These are phyloP conservation scores for Plumapathes pennacea DNA, from an alignment of 92 coral and sea anemone species.

Conservation along the genomic window DNA sequence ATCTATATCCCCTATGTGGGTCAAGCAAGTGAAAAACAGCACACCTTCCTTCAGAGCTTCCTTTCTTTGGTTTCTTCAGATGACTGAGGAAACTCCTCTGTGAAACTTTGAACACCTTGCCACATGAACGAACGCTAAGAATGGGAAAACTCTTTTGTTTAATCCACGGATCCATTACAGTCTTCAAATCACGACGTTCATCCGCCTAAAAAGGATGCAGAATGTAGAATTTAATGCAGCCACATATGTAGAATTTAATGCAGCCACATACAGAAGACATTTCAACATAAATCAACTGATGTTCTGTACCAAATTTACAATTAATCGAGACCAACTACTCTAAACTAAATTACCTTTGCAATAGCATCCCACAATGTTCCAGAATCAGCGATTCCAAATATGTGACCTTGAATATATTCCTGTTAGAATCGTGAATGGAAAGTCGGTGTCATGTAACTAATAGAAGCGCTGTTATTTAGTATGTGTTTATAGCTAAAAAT, in stretches of 20 bases:
- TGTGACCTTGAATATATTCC: slow-evolving; percentile 39
- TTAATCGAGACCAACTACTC: no score
- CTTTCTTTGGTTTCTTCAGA: no score
- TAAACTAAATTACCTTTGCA: slow-evolving; percentile 17
- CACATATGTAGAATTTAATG: not conserved
- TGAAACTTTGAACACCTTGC: not conserved
- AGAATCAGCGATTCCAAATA: slow-evolving; percentile 48
- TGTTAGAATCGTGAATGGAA: not conserved
- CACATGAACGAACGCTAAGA: not conserved
- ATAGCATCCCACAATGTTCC: slow-evolving; percentile 56
- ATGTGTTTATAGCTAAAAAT: not conserved
- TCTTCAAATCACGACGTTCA: slow-evolving; percentile 28
- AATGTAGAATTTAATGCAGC: not conserved
- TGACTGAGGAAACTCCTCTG: no score
- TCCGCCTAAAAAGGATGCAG: slow-evolving; percentile 26
- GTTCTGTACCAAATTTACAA: no score
- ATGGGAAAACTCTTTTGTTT: slow-evolving; percentile 67
- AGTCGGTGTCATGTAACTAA: not conserved
- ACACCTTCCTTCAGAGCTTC: no score
- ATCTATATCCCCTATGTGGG: no score
- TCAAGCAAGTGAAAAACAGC: no score
- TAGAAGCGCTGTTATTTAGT: not conserved
- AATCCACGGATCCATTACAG: slow-evolving; percentile 59
- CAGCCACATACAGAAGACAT: not conserved
- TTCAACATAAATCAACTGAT: no score